phyloP scores from a whole-genome alignment of 2,113 vertebrate species.

The Amphilophus citrinellus region DNA sequence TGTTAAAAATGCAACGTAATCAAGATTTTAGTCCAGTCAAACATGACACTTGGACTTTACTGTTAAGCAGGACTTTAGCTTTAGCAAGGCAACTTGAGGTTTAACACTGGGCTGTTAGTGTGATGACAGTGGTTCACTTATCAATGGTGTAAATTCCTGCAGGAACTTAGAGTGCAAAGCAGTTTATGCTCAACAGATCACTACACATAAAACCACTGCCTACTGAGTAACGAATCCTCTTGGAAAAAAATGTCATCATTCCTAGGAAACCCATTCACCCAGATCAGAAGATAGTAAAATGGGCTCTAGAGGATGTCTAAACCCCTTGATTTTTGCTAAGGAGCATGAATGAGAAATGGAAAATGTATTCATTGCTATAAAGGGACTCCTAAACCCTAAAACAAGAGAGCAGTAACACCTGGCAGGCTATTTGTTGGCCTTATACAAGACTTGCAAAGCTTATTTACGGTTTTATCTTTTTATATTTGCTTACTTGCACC shows the following conservation, averaged over 20 bases:
- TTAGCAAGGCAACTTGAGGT: rapidly evolving
- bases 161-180: no score
- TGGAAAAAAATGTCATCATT: neutral
- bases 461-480: no score
- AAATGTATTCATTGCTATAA: neutral
- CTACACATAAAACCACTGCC: neutral
- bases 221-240: neutral
- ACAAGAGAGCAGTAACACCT: neutral
- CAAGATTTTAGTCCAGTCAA: neutral
- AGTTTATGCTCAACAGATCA: neutral
- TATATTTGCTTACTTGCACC: no score
- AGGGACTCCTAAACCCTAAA: neutral
- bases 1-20: neutral
- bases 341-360: neutral
- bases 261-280: neutral
- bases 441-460: no score
- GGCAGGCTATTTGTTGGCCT: neutral
- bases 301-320: rapidly evolving
- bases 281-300: neutral
- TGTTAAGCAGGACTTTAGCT: neutral
- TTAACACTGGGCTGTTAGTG: neutral
- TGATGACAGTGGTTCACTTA: neutral
- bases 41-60: neutral
- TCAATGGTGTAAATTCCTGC: neutral
- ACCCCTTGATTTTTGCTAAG: neutral